A percentile compares a stretch with the other conserved stretches of the same genome.
phyloP scores from a whole-genome alignment of 1,140 invertebrate genomes.

The Goniozus legneri region DNA sequence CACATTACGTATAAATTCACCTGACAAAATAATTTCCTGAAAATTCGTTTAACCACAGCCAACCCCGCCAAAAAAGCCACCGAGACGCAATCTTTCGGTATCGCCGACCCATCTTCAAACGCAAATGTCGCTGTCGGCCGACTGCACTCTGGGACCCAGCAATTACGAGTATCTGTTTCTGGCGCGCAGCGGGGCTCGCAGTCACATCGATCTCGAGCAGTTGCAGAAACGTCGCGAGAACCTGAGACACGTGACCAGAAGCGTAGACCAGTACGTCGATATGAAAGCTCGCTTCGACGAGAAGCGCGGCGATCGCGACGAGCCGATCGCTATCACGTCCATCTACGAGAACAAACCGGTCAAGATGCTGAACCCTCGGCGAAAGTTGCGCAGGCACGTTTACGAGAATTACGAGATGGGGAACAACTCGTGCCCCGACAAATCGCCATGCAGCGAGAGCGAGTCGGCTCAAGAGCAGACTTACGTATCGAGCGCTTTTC shows the following conservation, averaged over 20 bases:
- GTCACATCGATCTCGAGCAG: conserved; percentile 68
- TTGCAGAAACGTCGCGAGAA: conserved; percentile 58
- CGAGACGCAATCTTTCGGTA: conserved; percentile 77
- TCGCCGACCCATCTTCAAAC: conserved; percentile 70
- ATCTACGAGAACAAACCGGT: conserved; percentile 70
- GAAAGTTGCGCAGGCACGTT: conserved; percentile 65
- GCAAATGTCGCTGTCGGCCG: conserved; percentile 57
- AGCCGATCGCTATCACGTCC: conserved; percentile 70
- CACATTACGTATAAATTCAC: background rate
- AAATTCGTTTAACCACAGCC: conserved; percentile 59
- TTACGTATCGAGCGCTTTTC: conserved; percentile 59
- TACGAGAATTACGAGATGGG: conserved; percentile 62
- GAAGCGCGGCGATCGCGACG: conserved; percentile 49
- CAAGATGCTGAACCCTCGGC: conserved; percentile 68
- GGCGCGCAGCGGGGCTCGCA: conserved; percentile 57
- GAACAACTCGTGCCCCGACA: conserved; percentile 41
- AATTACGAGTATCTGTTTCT: conserved; percentile 65
- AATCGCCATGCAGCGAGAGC: conserved; percentile 52
- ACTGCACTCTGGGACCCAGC: conserved; percentile 50
- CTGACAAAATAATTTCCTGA: too few relatives aligned
- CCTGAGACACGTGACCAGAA: conserved; percentile 64
- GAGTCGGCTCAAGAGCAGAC: conserved; percentile 43
- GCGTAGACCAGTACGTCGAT: conserved; percentile 74
- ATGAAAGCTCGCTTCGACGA: conserved; percentile 61
- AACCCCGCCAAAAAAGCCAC: conserved; percentile 84